Percentiles rank a stretch among this genome's conserved stretches.
Evolutionary conservation across 2,797 vertebrate genomes (phyloP).

Genomic region (Buceros bicornis): DNA sequence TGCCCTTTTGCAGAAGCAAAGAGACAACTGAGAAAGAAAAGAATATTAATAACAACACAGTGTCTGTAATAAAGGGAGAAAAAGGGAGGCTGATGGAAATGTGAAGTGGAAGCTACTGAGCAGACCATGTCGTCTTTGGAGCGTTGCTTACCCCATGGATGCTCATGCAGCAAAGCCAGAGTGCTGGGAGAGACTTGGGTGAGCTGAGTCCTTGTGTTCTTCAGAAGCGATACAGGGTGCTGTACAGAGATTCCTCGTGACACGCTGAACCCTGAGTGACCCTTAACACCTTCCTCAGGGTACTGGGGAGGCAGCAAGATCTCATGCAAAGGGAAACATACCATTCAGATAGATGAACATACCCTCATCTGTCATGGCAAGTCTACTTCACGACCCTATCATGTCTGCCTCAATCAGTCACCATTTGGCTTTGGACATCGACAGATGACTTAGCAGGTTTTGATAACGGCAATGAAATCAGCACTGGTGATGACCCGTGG

Average conservation of each 20-base stretch:
- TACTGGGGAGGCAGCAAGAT: background rate
- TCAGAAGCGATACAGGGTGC: rapidly evolving
- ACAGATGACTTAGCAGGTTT: constrained; percentile 4
- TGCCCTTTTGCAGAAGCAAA: background rate
- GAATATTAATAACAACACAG: background rate
- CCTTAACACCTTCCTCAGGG: background rate
- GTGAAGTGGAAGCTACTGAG: background rate
- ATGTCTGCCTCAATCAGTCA: background rate
- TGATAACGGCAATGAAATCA: background rate
- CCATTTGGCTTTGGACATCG: background rate
- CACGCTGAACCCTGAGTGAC: background rate
- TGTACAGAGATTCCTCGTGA: background rate
- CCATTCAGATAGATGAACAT: rapidly evolving
- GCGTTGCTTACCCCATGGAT: background rate
- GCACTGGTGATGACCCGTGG: background rate
- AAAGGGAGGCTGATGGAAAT: background rate
- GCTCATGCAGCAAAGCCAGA: background rate
- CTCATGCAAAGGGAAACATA: background rate
- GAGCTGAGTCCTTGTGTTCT: background rate
- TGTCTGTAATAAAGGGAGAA: background rate
- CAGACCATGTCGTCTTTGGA: background rate
- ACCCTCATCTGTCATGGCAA: rapidly evolving
- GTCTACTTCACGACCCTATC: background rate
- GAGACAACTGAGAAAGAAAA: background rate
- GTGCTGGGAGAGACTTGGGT: background rate